phyloP scores from a whole-genome alignment of 2,888 invertebrate genomes.

The Onthophagus sagittarius region DNA sequence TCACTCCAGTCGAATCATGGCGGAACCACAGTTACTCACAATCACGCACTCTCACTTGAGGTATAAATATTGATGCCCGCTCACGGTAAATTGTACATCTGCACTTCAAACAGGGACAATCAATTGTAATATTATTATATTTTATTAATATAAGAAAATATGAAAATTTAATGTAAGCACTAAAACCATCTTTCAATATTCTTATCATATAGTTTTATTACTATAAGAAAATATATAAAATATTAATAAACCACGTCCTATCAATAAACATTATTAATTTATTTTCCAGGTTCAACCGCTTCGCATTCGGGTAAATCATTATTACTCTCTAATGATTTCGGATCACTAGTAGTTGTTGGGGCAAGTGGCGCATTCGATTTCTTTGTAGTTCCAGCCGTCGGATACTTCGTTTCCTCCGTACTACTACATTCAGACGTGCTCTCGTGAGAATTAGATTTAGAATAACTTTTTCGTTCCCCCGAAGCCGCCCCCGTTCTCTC shows the following conservation, averaged over 20 bases:
- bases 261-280: background rate
- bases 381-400: background rate
- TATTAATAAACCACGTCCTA: background rate
- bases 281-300: background rate
- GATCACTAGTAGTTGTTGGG: background rate
- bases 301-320: background rate
- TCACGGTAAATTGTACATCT: too few species aligned
- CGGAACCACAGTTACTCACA: too few species aligned
- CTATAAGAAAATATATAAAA: background rate
- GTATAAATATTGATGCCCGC: too few species aligned
- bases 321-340: background rate
- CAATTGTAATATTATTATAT: too few species aligned
- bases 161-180: too few species aligned
- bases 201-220: too few species aligned
- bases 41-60: too few species aligned
- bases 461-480: background rate
- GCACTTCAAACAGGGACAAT: too few species aligned
- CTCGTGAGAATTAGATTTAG: background rate
- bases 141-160: too few species aligned
- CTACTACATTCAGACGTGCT: background rate
- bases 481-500: background rate
- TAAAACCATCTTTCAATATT: too few species aligned
- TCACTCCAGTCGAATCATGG: too few species aligned
- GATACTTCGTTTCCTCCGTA: background rate
- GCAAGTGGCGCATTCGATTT: slow-evolving; percentile 1